Evolutionary conservation across 2,888 invertebrate species (phyloP).

Genomic region (Cantharis flavilabris): DNA sequence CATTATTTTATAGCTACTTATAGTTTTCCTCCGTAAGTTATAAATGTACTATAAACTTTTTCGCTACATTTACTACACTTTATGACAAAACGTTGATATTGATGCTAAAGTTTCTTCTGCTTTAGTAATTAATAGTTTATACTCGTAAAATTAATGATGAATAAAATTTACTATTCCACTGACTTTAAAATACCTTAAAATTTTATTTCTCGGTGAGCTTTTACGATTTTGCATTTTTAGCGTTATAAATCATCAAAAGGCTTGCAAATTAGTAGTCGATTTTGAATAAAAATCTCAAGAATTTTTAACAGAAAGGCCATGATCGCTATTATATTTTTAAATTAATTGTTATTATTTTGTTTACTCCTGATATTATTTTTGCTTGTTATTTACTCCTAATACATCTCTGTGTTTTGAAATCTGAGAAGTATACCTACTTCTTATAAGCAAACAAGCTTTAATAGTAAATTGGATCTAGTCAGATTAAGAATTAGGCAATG

Average conservation of each 20-base stretch:
- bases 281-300: not conserved
- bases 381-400: not conserved
- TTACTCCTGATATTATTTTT: not conserved
- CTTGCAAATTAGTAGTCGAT: not conserved
- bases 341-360: not conserved
- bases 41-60: not conserved
- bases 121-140: not conserved
- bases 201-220: not conserved
- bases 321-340: not conserved
- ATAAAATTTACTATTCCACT: not conserved
- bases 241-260: not conserved
- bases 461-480: conserved; percentile 27
- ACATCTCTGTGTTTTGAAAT: conserved; percentile 15
- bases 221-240: not conserved
- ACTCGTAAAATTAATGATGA: not conserved
- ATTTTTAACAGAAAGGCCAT: not conserved
- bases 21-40: not conserved
- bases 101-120: not conserved
- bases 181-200: not conserved
- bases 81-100: not conserved
- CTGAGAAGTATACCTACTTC: conserved; percentile 7
- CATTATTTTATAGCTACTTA: conserved; percentile 9
- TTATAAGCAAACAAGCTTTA: conserved; percentile 10
- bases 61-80: not conserved
- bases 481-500: conserved; percentile 41